A percentile compares a stretch with the other conserved stretches of the same genome.
phyloP scores from a whole-genome alignment of 1,140 invertebrate species.

The Oncopodura yosiiana region DNA sequence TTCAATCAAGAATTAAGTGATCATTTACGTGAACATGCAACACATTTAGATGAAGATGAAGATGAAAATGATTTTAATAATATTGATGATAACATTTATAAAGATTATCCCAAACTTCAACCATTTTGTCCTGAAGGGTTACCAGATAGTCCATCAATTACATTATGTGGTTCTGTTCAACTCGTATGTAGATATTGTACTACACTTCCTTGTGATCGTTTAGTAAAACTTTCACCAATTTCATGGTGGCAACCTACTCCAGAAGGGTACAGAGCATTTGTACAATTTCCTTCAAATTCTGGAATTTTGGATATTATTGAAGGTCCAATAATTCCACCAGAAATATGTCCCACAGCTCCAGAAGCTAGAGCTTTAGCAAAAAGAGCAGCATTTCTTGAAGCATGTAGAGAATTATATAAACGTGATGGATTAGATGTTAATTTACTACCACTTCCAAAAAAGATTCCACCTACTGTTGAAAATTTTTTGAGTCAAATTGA shows the following conservation, averaged over 20 bases:
- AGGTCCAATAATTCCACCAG: background rate
- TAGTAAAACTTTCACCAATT: constrained; percentile 5
- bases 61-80: background rate
- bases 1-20: background rate
- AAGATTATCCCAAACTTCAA: too few species aligned
- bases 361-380: constrained; percentile 9
- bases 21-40: background rate
- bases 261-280: background rate
- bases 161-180: background rate
- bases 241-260: constrained; percentile 3
- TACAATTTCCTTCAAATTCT: constrained; percentile 11
- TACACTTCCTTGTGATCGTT: constrained; percentile 2
- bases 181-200: constrained; percentile 13
- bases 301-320: constrained; percentile 3
- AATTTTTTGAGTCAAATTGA: background rate
- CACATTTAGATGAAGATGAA: background rate
- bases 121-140: constrained; percentile 10
- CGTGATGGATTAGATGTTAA: background rate
- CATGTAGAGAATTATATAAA: constrained; percentile 9
- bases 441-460: constrained; percentile 3
- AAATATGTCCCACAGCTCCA: background rate
- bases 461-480: background rate
- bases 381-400: constrained; percentile 12
- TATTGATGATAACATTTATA: background rate
- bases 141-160: background rate